Conservation (phyloP, 2,797 vertebrate species). For the Coracias cyanogaster region DNA sequence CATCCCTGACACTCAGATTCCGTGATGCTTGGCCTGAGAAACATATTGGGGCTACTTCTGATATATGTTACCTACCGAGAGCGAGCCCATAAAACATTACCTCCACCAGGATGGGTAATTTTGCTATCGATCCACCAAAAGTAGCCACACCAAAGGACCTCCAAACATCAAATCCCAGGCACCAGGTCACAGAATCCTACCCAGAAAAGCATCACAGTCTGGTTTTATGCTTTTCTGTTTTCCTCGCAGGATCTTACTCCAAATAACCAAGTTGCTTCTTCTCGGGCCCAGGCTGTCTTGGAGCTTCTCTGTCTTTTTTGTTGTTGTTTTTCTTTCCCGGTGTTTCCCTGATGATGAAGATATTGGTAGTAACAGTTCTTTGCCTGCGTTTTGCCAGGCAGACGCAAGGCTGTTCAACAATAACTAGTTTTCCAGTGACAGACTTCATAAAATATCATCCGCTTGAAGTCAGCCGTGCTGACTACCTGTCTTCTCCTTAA, state of each 20-base stretch:
- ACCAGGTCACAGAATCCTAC: background rate
- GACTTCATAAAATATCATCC: background rate
- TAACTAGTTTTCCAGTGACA: background rate
- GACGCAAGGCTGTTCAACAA: background rate
- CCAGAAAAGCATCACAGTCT: background rate
- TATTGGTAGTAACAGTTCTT: background rate
- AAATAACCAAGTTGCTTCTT: background rate
- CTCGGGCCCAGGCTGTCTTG: rapidly evolving
- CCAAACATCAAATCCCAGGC: background rate
- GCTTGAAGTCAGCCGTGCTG: background rate
- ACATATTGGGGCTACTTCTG: background rate
- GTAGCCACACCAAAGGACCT: background rate
- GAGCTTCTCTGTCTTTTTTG: background rate
- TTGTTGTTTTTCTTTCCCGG: background rate
- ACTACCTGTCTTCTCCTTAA: background rate
- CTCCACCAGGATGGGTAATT: background rate
- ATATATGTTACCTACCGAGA: background rate
- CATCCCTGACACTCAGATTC: background rate
- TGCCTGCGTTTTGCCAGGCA: background rate
- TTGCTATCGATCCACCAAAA: background rate
- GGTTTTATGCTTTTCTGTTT: background rate
- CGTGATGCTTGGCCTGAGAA: background rate
- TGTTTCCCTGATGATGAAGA: background rate
- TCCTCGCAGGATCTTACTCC: background rate
- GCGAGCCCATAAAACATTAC: background rate